Evolutionary conservation across 2,888 invertebrate genomes (phyloP), one percentile per base, ranked within the genome.

Genomic region (Crepidodera aurea): DNA sequence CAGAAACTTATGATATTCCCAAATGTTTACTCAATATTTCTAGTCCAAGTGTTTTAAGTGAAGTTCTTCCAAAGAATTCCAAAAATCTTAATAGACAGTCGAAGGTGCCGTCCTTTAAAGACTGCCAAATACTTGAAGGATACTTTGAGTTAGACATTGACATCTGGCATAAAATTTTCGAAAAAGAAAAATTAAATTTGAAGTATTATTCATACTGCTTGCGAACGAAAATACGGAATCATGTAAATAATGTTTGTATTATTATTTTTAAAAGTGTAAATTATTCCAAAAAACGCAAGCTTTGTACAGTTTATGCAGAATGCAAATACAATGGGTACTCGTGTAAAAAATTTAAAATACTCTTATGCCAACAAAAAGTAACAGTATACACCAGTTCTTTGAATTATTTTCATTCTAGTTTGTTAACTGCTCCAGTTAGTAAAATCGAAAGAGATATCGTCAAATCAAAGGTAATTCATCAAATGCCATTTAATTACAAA

Each of bases 291-390:
- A 58, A 56, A 27, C 13, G 34, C 8, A 19, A 27, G 1, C 6
- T 10, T 1, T 40, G 54, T 2, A 37, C 39, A 12, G 39, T 64
- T 25, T 51, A 19, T 46, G 56, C 51, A 6, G n/a, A 15, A 25
- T 60, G 56, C 27, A 56, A 56, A 56, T 44, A 64, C 12, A 57
- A 53, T 18, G n/a, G 48, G 25, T 39, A 13, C 13, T 15, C 27
- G 0, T 59, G 62, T 50, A 57, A 64, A 40, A 64, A 50, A 53
- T 44, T 60, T 27, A 51, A 51, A 51, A 51, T 61, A 12, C 8
- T 7, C 1, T 2, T 60, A 4, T 13, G 34, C 8, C 18, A 37
- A 6, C 3, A 5, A 12, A n/a, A 12, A 6, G 54, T 54, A n/a
- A 6, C 18, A 27, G 51, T 63, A 1, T 50, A 46, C 13, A 46